phyloP scores from a whole-genome alignment of 53 echinoderm and acorn worm species.

The Paracentrotus lividus region DNA sequence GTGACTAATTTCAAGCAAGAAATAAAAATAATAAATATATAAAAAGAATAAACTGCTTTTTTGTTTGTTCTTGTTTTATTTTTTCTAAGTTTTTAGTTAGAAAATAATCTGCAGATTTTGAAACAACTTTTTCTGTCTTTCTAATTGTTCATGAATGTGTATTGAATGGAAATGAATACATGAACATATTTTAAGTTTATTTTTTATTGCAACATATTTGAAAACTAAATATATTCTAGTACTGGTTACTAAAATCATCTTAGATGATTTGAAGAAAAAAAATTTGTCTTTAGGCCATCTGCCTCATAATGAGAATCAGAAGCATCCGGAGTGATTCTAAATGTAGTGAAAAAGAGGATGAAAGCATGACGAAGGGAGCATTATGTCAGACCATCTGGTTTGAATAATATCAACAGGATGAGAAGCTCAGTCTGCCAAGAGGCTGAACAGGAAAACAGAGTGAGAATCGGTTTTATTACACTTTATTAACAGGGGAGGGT shows the following conservation, averaged over 20 bases:
- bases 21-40: too few species aligned
- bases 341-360: slow-evolving; percentile 3
- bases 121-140: too few species aligned
- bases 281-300: neutral
- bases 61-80: too few species aligned
- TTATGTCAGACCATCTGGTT: slow-evolving; percentile 21
- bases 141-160: neutral
- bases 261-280: neutral
- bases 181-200: too few species aligned
- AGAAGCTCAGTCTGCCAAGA: slow-evolving; percentile 31
- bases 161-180: too few species aligned
- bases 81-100: too few species aligned
- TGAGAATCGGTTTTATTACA: slow-evolving; percentile 57
- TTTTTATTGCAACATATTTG: too few species aligned
- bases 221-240: neutral
- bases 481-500: neutral
- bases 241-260: neutral
- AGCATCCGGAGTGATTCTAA: neutral
- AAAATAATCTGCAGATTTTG: too few species aligned
- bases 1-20: too few species aligned
- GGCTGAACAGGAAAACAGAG: slow-evolving; percentile 49
- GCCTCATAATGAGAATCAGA: neutral
- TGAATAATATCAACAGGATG: slow-evolving; percentile 46
- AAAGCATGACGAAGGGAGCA: neutral
- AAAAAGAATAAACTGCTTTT: too few species aligned